A percentile compares a stretch with the other conserved stretches of the same genome.
Evolutionary conservation across 2,113 vertebrate species (phyloP).

Genomic region (Corythornis cristatus): DNA sequence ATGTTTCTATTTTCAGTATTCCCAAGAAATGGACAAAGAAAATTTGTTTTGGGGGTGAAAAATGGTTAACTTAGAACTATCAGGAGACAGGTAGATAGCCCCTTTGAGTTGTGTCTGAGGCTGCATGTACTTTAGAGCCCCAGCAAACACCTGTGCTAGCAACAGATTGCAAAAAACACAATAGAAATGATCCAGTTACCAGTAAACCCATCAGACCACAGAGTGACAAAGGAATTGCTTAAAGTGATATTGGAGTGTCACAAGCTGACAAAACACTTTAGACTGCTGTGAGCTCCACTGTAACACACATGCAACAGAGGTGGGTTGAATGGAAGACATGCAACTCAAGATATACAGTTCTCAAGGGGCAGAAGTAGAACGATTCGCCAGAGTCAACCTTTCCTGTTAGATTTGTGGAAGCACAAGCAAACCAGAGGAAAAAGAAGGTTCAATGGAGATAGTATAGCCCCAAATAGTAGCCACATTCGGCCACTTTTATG

Average conservation of each 20-base stretch:
- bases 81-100: not conserved
- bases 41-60: not conserved
- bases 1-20: not conserved
- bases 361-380: not conserved
- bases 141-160: not conserved
- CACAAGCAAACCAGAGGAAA: not conserved
- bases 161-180: not conserved
- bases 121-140: not conserved
- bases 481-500: not conserved
- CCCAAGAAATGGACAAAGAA: not conserved
- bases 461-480: not conserved
- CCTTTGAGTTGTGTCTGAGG: not conserved
- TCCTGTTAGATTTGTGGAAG: not conserved
- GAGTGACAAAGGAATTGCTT: not conserved
- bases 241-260: not conserved
- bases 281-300: not conserved
- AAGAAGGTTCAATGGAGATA: not conserved
- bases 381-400: not conserved
- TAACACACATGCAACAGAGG: not conserved
- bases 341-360: rapidly evolving
- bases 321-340: not conserved
- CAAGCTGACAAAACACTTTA: not conserved
- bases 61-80: not conserved
- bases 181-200: not conserved
- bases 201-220: not conserved